These are phyloP conservation scores for Agonopterix heracliana DNA, from an alignment of 2,888 invertebrate species.

Conservation along the genomic window DNA sequence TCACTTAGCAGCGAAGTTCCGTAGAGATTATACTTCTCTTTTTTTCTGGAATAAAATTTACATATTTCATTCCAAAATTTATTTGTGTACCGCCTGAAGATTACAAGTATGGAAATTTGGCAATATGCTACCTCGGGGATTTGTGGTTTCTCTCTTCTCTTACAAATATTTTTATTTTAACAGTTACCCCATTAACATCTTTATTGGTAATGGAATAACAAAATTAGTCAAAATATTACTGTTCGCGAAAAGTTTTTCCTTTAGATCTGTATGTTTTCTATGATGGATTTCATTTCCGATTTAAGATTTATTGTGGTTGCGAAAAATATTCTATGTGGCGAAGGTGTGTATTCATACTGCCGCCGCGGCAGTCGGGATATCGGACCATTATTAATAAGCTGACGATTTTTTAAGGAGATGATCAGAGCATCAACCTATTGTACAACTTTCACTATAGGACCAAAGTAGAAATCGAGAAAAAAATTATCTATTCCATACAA, in stretches of 20 bases:
- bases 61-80: slow-evolving; percentile 55
- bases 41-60: slow-evolving; percentile 48
- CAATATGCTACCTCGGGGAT: slow-evolving; percentile 29
- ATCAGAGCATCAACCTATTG: too few species aligned
- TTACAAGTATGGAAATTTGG: slow-evolving; percentile 57
- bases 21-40: slow-evolving; percentile 27
- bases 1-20: slow-evolving; percentile 33
- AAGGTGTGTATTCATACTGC: too few species aligned
- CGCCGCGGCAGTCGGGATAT: too few species aligned
- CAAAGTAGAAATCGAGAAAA: too few species aligned
- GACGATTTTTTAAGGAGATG: too few species aligned
- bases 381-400: too few species aligned
- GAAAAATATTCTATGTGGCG: background rate
- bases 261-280: background rate
- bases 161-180: slow-evolving; percentile 1
- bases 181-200: background rate
- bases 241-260: background rate
- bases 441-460: too few species aligned
- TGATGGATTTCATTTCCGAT: too few species aligned
- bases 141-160: slow-evolving; percentile 4
- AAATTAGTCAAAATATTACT: background rate
- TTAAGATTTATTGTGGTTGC: background rate
- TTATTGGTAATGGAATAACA: background rate
- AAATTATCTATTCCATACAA: too few species aligned
- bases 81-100: slow-evolving; percentile 40